Percentiles rank a stretch among this genome's conserved stretches.
Evolutionary conservation across 2,113 vertebrate genomes (phyloP).

Genomic region (Tinamus guttatus): DNA sequence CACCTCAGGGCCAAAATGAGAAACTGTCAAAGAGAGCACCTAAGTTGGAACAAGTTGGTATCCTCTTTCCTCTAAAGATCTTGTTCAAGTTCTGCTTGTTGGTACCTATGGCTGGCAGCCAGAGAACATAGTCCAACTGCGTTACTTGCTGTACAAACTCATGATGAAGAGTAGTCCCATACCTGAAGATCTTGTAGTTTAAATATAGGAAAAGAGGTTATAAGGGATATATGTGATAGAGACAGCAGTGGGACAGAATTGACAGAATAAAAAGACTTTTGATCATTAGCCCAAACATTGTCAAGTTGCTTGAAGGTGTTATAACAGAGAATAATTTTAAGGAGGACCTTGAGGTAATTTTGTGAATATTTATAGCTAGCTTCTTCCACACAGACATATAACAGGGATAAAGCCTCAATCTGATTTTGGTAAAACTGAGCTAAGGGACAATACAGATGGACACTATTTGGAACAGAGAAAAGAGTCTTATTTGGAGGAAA

Average conservation of each 20-base stretch:
- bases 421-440: neutral
- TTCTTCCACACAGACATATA: neutral
- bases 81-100: constrained; percentile 21
- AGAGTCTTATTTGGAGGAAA: neutral
- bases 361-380: neutral
- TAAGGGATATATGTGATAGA: neutral
- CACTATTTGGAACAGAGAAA: neutral
- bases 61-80: constrained; percentile 26
- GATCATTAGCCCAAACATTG: neutral
- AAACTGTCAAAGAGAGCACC: constrained; percentile 19
- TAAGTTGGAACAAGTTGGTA: constrained; percentile 10
- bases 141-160: neutral
- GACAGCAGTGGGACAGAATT: neutral
- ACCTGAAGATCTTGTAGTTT: neutral
- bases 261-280: neutral
- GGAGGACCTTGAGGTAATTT: neutral
- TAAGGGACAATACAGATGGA: neutral
- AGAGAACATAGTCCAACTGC: neutral
- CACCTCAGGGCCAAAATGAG: constrained; percentile 35
- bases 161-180: neutral
- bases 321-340: neutral
- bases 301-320: neutral
- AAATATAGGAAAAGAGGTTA: neutral
- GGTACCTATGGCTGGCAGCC: neutral
- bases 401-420: neutral